Evolutionary conservation across 2,113 vertebrate genomes (phyloP), one percentile per base, ranked within the genome.

Genomic region (Rallus limicola): DNA sequence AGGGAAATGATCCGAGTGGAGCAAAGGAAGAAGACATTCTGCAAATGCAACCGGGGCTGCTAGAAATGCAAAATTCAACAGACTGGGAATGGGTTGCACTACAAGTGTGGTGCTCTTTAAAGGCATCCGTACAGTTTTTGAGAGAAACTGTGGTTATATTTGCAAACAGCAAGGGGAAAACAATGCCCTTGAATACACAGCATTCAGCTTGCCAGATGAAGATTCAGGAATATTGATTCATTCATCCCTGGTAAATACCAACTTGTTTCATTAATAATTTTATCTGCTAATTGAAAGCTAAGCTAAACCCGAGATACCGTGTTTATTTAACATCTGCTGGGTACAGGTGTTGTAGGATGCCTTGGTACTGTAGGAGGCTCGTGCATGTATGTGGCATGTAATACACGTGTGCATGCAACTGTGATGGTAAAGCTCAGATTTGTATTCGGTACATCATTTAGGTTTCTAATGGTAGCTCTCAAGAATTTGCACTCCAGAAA

Each of bases 71-170:
- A 89, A 97, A 97, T 97, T 96, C 95, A 83, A 96, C 97, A 94
- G 89, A 91, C 94, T 96, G 98, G 98, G 97, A 95, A 99, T 99
- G 99, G 99, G 99, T 97, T 99, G 99, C 98, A 99, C 98, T 93
- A 99, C 99, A 95, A 99, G 99, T 71, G 97, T 99, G 55, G 98
- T 99, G 96, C 98, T 99, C 93, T 98, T 99, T 95, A 99, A 99
- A 97, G 99, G 99, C 94, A 98, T 99, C 96, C 98, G 99, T 70
- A 99, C 98, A 4, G 98, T 99, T 76, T 97, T 99, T 92, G 99
- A 99, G 95, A 99, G 99, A 97, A 99, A 99, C 98, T 99, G 99
- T 98, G 98, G 98, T 95, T 99, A 99, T 97, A 98, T 99, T 97
- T 99, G 99, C 97, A 99, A 99, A 91, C 98, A 98, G 91, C 98